Base-by-base conservation (phyloP, 2,113 vertebrate genomes). In the Toxotes chatareus region DNA sequence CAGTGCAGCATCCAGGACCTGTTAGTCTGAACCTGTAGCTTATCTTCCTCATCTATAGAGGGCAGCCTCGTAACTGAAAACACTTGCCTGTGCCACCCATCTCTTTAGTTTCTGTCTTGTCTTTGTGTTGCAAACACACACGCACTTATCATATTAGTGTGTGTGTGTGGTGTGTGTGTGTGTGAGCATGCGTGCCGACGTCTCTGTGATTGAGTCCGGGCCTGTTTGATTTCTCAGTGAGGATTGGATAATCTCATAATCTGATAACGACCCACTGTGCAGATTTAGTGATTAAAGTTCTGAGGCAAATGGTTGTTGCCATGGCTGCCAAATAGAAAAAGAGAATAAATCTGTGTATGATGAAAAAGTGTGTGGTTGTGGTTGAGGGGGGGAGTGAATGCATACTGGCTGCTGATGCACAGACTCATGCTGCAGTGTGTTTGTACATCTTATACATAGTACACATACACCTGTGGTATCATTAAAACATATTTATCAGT, bases 261-360 rank as follows among this genome's bases (percentile, higher is more conserved):
- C 94, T 93, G 85, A 94, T 94, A 91, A 94, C 89, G 73, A 93
- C 86, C 85, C 80, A 90, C 91, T 93, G 89, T 91, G 84, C 84
- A 88, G 91, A 94, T 89, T 49, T 81, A 91, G 62, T 82, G 93
- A 94, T 94, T 73, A 83, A 92, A 91, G 73, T 90, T 87, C 56
- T 80, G 91, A 87, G 90, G 93, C 88, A 92, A 92, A 92, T 77
- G 79, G 85, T 80, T 21, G 92, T 92, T 93, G 88, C 87, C 84
- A 93, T 93, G 94, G 93, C 78, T 88, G 71, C 91, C n/a, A 71
- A 76, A 86, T 79, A 68, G 77, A 77, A 59, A 80, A 70, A 73
- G 66, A 68, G 40, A 65, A 59, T 84, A 63, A 82, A 73, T 87
- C 75, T 74, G 63, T 73, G 59, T 59, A 9, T 40, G 62, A 55